Base-by-base conservation (phyloP, 2,113 vertebrate species). In the Paraplagusia blochii region DNA sequence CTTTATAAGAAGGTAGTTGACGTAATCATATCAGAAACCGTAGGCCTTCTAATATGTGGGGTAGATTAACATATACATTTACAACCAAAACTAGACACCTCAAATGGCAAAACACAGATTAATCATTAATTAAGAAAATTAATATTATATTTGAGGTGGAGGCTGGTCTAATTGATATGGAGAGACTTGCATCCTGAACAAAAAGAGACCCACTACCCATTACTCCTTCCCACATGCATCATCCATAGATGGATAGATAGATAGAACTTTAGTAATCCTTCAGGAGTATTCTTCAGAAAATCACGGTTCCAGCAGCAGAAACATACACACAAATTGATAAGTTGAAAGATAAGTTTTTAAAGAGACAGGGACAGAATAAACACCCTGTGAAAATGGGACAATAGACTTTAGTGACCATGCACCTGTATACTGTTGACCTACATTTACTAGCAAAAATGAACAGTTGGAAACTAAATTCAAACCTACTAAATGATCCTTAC, bases 321-420 rank as follows among this genome's bases (percentile, higher is more conserved):
- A n/a, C 45, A 10, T 54, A 63, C 1, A 63, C 43, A 22, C 38
- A 43, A 44, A 63, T 63, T 19, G 40, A 52, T 5, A 43, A 44
- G 19, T 63, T 63, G 12, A 13, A n/a, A n/a, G n/a, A n/a, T 63
- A 19, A 64, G 33, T 48, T 64, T 55, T 14, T 6, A 11, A n/a
- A 55, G 13, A n/a, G 61, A 55, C 1, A 33, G 13, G n/a, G 36
- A 48, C 1, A 48, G 48, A 42, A 34, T 64, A n/a, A 12, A 34
- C 4, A 55, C 17, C 0, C n/a, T 64, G 35, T 43, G n/a, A 11
- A 8, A 47, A 47, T 17, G 35, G 36, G 3, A 16, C 43, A 46
- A 38, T 40, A 42, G 36, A 59, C 6, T 2, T 49, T 10, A 40
- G 35, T 16, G 45, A 58, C 10, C 34, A 58, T 11, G 10, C 11